phyloP scores from a whole-genome alignment of 2,888 invertebrate genomes.

The Stenodema calcarata region DNA sequence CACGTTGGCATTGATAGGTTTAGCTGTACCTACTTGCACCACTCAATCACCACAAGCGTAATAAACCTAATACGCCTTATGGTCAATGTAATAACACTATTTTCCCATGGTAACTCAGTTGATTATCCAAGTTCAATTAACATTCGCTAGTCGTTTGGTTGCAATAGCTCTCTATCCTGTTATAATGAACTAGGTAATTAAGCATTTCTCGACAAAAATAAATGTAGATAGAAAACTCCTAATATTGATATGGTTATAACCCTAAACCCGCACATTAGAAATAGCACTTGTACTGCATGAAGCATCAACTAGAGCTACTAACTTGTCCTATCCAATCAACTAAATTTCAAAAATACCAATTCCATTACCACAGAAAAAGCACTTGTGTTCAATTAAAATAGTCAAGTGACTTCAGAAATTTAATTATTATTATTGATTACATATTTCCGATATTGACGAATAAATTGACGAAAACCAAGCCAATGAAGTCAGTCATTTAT shows the following conservation, averaged over 20 bases:
- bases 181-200: neutral
- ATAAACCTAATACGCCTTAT: no score
- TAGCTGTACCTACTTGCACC: no score
- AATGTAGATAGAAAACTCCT: neutral
- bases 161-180: no score
- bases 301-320: neutral
- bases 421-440: neutral
- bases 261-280: neutral
- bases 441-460: neutral
- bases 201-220: neutral
- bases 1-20: no score
- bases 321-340: neutral
- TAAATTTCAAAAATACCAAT: neutral
- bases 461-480: neutral
- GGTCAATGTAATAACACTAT: no score
- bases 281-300: neutral
- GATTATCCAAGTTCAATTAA: no score
- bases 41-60: no score
- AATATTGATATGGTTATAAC: neutral
- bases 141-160: no score
- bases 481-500: neutral
- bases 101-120: no score
- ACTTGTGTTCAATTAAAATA: neutral
- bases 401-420: neutral
- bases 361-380: neutral